Evolutionary conservation across 2,888 invertebrate species (phyloP).

Genomic region (Hirtodrosophila confusa): DNA sequence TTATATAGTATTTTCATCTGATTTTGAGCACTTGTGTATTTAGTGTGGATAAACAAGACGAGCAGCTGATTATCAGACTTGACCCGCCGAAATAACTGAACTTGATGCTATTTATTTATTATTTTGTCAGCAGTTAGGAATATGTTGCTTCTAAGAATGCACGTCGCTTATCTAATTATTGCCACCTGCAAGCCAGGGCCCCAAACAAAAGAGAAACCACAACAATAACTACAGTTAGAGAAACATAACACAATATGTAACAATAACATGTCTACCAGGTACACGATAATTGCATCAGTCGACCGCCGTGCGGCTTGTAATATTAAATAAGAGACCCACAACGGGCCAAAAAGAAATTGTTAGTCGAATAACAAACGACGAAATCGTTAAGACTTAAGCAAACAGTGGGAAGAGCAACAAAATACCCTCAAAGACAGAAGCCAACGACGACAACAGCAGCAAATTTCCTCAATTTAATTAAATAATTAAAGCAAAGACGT

Average conservation of each 20-base stretch:
- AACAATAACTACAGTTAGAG: constrained; percentile 8
- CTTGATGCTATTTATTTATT: too few species aligned
- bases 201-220: constrained; percentile 35
- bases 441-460: constrained; percentile 14
- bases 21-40: too few species aligned
- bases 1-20: too few species aligned
- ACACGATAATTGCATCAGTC: constrained; percentile 51
- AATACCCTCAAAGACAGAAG: constrained; percentile 24
- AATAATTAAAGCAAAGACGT: constrained; percentile 66
- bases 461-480: constrained; percentile 67
- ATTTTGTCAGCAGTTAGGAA: too few species aligned
- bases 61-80: too few species aligned
- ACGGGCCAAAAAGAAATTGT: constrained; percentile 32
- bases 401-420: not conserved
- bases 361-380: constrained; percentile 56
- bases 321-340: constrained; percentile 43
- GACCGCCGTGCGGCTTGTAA: constrained; percentile 31
- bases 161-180: constrained; percentile 6
- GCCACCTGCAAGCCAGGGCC: constrained; percentile 1
- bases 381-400: constrained; percentile 46
- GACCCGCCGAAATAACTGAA: too few species aligned
- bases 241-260: too few species aligned
- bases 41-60: too few species aligned
- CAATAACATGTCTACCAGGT: constrained; percentile 7
- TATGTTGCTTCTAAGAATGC: too few species aligned